phyloP scores from a whole-genome alignment of 2,888 invertebrate genomes.

The Creontiades dilutus region DNA sequence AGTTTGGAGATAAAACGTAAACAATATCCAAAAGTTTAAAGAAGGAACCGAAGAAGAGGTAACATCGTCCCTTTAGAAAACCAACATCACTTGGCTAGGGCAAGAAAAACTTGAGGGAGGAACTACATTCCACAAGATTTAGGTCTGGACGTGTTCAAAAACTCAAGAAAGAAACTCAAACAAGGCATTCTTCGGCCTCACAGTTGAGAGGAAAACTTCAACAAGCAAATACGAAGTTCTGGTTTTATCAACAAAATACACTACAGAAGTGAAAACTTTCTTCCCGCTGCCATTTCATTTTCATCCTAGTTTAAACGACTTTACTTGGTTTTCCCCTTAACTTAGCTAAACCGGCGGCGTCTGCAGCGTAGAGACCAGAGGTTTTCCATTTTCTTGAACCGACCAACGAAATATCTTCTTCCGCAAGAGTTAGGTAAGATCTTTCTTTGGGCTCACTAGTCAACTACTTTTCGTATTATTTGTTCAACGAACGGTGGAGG shows the following conservation, averaged over 20 bases:
- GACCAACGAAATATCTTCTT: no score
- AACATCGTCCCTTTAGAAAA: no score
- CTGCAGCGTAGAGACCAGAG: neutral
- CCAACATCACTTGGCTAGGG: no score
- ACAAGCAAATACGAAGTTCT: constrained; percentile 3
- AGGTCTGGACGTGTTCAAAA: neutral
- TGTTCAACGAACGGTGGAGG: no score
- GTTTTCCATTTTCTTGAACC: neutral
- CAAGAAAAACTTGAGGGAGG: neutral
- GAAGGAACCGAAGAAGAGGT: no score
- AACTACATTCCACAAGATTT: neutral
- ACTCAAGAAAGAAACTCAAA: constrained; percentile 7
- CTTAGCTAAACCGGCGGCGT: neutral
- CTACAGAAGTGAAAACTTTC: neutral
- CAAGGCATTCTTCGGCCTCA: neutral
- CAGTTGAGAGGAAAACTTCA: neutral
- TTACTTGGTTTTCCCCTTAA: neutral
- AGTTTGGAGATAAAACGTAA: no score
- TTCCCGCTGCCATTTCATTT: neutral
- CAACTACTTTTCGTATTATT: no score
- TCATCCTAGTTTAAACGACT: constrained; percentile 14
- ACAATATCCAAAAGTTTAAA: no score
- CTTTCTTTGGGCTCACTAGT: no score
- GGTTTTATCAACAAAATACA: constrained; percentile 19
- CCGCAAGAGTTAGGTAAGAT: no score